A percentile compares a stretch with the other conserved stretches of the same genome.
phyloP scores from a whole-genome alignment of 30 jellyfish, hydroid and myxozoan genomes.

The Aurelia aurita complex sp. Pacific region DNA sequence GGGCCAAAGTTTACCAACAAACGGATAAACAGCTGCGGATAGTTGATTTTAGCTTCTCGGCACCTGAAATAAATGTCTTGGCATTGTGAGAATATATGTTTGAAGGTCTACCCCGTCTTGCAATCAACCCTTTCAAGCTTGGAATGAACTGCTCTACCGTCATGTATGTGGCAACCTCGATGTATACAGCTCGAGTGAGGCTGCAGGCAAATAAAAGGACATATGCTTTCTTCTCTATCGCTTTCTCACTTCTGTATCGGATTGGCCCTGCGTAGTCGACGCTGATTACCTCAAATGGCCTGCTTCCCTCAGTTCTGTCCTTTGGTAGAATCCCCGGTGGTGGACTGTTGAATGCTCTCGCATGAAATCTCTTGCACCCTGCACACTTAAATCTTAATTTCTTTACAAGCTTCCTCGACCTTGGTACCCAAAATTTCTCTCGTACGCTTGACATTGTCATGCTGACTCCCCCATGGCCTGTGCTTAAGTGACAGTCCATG shows the following conservation, averaged over 20 bases:
- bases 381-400: background rate
- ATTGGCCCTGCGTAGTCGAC: conserved; percentile 7
- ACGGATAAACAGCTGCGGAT: too few species aligned
- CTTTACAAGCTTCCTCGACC: background rate
- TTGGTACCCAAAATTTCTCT: conserved; percentile 51
- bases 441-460: conserved; percentile 30
- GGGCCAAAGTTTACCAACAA: too few species aligned
- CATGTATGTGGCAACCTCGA: conserved; percentile 8
- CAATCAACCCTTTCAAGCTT: conserved; percentile 45
- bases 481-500: conserved; percentile 14
- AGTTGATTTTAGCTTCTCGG: conserved; percentile 36
- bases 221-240: conserved; percentile 29
- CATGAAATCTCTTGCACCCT: background rate
- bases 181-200: conserved; percentile 12
- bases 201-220: conserved; percentile 15
- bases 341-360: too few species aligned
- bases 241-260: background rate
- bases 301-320: conserved; percentile 1
- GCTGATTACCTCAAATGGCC: conserved; percentile 51
- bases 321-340: background rate
- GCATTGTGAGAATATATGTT: conserved; percentile 63
- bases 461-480: conserved; percentile 54
- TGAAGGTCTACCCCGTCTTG: conserved; percentile 66
- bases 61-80: conserved; percentile 51
- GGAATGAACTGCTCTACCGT: conserved; percentile 49